Evolutionary conservation across 2,797 vertebrate species (phyloP).

Genomic region (Cossypha niveicapilla): DNA sequence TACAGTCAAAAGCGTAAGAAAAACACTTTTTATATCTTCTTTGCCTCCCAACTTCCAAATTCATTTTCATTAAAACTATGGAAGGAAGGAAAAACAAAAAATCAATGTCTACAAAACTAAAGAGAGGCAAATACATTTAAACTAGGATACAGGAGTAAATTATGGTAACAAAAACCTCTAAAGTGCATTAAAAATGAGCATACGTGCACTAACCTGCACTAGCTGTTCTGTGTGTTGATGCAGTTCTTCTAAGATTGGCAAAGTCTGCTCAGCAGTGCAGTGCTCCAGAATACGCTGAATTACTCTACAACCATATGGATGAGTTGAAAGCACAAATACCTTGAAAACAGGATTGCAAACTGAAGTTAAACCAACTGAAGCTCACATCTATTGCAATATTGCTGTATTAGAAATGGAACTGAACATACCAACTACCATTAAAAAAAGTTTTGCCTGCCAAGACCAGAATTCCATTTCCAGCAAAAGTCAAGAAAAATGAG

Average conservation of each 20-base stretch:
- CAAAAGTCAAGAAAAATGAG: neutral
- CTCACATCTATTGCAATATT: neutral
- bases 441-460: neutral
- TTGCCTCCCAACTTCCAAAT: conserved; percentile 50
- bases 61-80: conserved; percentile 45
- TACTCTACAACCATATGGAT: conserved; percentile 96
- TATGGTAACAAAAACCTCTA: neutral
- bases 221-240: conserved; percentile 97
- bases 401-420: neutral
- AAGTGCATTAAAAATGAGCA: neutral
- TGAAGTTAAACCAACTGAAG: neutral
- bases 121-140: neutral
- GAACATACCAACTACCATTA: neutral
- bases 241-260: conserved; percentile 92
- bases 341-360: conserved; percentile 61
- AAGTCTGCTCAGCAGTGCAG: conserved; percentile 94
- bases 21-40: conserved; percentile 34
- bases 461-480: neutral
- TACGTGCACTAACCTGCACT: conserved; percentile 82
- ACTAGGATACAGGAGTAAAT: neutral
- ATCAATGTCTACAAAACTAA: neutral
- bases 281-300: conserved; percentile 98
- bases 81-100: conserved; percentile 20
- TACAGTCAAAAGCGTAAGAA: conserved; percentile 13
- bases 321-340: conserved; percentile 97